These are phyloP conservation scores for Philaethria dido DNA, from an alignment of 2,888 invertebrate species.

Conservation along the genomic window DNA sequence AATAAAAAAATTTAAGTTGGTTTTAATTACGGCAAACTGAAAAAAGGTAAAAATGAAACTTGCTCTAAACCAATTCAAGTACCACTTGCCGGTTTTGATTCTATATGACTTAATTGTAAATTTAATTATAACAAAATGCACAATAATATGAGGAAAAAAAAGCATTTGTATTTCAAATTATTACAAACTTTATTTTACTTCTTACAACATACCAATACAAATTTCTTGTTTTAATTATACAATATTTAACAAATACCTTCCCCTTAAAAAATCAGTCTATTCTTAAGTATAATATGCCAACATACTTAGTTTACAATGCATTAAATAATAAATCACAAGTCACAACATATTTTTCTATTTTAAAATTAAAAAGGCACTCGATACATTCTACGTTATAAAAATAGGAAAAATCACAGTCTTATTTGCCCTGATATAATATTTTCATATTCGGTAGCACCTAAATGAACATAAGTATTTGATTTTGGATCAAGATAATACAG, in stretches of 20 bases:
- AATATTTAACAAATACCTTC: slow-evolving; percentile 18
- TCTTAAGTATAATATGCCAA: slow-evolving; percentile 5
- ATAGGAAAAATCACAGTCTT: slow-evolving; percentile 86
- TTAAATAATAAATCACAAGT: slow-evolving; percentile 21
- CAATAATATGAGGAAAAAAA: not conserved
- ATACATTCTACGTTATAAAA: not conserved
- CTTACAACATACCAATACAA: slow-evolving; percentile 8
- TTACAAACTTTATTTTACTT: not conserved
- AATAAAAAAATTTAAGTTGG: too few species aligned
- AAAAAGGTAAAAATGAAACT: too few species aligned
- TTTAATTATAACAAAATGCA: too few species aligned
- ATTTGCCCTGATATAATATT: slow-evolving; percentile 90
- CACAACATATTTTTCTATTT: slow-evolving; percentile 16
- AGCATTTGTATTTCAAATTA: not conserved
- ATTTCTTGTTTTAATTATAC: not conserved
- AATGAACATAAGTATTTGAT: slow-evolving; percentile 87
- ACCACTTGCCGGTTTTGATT: too few species aligned
- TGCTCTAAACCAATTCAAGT: too few species aligned
- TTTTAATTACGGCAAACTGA: too few species aligned
- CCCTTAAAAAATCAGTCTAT: slow-evolving; percentile 24
- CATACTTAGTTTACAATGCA: not conserved
- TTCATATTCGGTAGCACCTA: slow-evolving; percentile 89
- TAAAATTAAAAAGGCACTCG: slow-evolving; percentile 29
- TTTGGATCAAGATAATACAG: slow-evolving; percentile 90
- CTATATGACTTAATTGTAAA: too few species aligned